Base-by-base conservation (phyloP, 2,113 vertebrate species). In the Globicephala melas region DNA sequence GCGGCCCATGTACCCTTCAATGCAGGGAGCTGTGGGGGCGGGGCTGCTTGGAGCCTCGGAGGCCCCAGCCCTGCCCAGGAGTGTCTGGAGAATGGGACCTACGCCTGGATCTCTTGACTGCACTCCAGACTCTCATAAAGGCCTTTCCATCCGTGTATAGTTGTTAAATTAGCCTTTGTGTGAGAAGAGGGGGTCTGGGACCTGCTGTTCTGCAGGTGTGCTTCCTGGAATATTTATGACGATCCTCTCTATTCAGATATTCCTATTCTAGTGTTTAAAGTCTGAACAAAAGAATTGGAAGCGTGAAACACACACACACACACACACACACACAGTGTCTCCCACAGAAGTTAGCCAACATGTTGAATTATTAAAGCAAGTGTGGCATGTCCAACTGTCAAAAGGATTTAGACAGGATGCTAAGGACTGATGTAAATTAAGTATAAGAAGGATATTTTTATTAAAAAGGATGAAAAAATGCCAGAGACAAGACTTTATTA, bases 31-130 rank as follows among this genome's bases (percentile, higher is more conserved):
- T 63, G 62, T 11, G 26, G 62, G 12, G 62, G 26, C 2, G 26
- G 62, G 62, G 62, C 62, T 63, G 62, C 26, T 63, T 31, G 11
- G 62, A 28, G 26, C 62, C 62, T 28, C 13, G 5, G 26, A 28
- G 62, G 26, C 58, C 8, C 20, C 26, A 63, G 11, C 26, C 62
- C 26, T 63, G 11, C 12, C 12, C 62, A 31, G 28, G 26, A 31
- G 62, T 63, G 62, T 63, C 62, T 63, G 62, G 62, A 31, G 28
- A 10, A 10, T 63, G 26, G 12, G 11, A 63, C 62, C 11, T 12
- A 4, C 0, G 5, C 62, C 62, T 25, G 10, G 25, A 4, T 36
- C 13, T 11, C 33, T 53, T 5, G 6, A 4, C 3, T 2, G 5
- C 0, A 53, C 65, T 18, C 83, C 44, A 53, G 23, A 36, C 65